A percentile compares a stretch with the other conserved stretches of the same genome.
Evolutionary conservation across 2,888 invertebrate genomes (phyloP).

Genomic region (Caenorhabditis sulstoni): DNA sequence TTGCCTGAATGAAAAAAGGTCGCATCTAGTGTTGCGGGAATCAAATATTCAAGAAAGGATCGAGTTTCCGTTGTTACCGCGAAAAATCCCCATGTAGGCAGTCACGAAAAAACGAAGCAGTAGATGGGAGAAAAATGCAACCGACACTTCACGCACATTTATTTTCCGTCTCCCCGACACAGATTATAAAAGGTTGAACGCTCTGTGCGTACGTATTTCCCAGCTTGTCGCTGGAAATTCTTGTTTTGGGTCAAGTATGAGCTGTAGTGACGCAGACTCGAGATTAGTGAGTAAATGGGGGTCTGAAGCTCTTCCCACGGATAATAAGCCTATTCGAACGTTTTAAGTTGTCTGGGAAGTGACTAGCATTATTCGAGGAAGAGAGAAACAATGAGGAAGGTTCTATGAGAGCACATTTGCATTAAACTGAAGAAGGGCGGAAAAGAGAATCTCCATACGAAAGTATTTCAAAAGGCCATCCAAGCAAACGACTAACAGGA

Average conservation of each 20-base stretch:
- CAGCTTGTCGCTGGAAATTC: not conserved
- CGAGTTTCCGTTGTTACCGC: constrained; percentile 49
- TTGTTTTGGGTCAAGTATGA: no score
- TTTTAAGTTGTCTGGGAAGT: not conserved
- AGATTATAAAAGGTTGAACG: constrained; percentile 44
- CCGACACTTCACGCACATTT: not conserved
- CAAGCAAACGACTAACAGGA: not conserved
- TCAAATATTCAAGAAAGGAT: constrained; percentile 51
- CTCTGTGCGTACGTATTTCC: constrained; percentile 17
- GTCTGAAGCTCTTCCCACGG: no score
- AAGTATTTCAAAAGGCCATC: no score
- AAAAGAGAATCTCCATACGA: no score
- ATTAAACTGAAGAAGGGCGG: no score
- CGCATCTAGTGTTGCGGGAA: constrained; percentile 39
- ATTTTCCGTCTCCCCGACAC: constrained; percentile 20
- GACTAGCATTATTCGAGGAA: no score
- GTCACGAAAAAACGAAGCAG: constrained; percentile 9
- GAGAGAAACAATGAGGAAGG: no score
- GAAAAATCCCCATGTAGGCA: constrained; percentile 2
- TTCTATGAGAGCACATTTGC: no score
- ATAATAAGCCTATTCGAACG: constrained; percentile 6
- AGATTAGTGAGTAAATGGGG: no score
- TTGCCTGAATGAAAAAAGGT: constrained; percentile 10
- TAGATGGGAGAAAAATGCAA: constrained; percentile 29
- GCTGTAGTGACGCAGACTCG: no score